Evolutionary conservation across 2,797 vertebrate genomes (phyloP), one percentile per base, ranked within the genome.

Genomic region (Chaenodraco wilsoni): DNA sequence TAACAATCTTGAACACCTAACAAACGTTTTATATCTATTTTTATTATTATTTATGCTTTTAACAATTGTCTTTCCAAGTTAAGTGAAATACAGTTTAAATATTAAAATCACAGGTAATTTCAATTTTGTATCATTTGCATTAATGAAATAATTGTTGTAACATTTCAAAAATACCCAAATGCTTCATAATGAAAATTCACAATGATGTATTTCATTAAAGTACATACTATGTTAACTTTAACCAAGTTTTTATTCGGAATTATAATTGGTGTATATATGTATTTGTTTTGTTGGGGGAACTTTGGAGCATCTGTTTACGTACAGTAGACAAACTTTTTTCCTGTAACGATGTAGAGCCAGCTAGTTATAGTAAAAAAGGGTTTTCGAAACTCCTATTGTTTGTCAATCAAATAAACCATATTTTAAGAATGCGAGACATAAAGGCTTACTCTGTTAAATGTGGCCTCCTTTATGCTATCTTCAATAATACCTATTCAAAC

Each of bases 311-410:
- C 8, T 19, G 2, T 61, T 60, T 10, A 5, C 16, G 13, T 23
- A 23, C 23, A 23, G 23, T 8, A 10, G n/a, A 4, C 14, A 2
- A 2, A 14, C 49, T 61, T 48, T 55, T 7, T 49, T 45, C 63
- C 69, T 50, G 33, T 21, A 4, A 43, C 41, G 16, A 31, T 41
- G 37, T 17, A 3, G 16, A 12, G 15, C 0, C 4, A 1, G 17
- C 5, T 23, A 10, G 44, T 17, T 9, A 21, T 44, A 14, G 2
- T 5, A 23, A 56, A 56, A 43, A 2, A 1, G 1, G 12, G 2
- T 51, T 2, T 41, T 37, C 8, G 12, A 5, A 21, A 3, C 4
- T 0, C 5, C 1, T 21, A 2, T 49, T 11, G 0, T 9, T 16
- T 15, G 27, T 37, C 33, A 6, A 17, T 46, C 15, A 46, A 46